A percentile compares a stretch with the other conserved stretches of the same genome.
These are phyloP conservation scores for Apistogramma diplotaenia DNA, from an alignment of 2,113 vertebrate genomes.

Conservation along the genomic window DNA sequence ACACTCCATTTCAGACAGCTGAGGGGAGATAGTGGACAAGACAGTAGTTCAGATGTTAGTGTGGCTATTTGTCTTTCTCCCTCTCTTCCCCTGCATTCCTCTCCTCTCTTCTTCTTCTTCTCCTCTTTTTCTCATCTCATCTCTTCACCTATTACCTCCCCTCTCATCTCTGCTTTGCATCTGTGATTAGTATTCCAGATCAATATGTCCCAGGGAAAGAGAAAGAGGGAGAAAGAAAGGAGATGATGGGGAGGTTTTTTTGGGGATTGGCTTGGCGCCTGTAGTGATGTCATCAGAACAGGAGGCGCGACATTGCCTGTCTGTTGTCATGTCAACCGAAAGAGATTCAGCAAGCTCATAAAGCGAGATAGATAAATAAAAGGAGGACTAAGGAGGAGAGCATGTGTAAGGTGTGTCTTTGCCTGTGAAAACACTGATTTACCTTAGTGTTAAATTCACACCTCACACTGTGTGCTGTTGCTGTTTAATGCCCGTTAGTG, in stretches of 20 bases:
- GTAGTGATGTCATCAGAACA: constrained; percentile 67
- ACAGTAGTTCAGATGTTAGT: constrained; percentile 12
- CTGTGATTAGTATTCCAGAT: constrained; percentile 63
- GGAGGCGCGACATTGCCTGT: constrained; percentile 56
- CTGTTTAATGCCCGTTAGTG: neutral
- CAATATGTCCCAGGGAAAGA: constrained; percentile 47
- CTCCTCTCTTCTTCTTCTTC: neutral
- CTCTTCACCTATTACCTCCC: constrained; percentile 10
- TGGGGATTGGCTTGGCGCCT: constrained; percentile 50
- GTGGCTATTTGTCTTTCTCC: constrained; percentile 3
- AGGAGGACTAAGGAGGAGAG: neutral
- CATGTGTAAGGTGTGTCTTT: neutral
- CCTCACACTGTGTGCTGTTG: neutral
- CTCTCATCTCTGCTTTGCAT: constrained; percentile 16
- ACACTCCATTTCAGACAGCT: neutral
- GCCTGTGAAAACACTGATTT: neutral
- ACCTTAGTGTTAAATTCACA: neutral
- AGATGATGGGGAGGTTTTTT: constrained; percentile 44
- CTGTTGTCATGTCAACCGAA: constrained; percentile 75
- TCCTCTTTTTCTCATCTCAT: neutral
- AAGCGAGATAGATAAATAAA: neutral
- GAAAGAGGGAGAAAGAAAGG: constrained; percentile 4
- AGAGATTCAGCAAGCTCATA: constrained; percentile 36
- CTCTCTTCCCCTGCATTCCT: neutral
- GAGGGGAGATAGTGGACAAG: constrained; percentile 14